These are phyloP conservation scores for Australoheros scitulus DNA, from an alignment of 2,113 vertebrate species.

Conservation along the genomic window DNA sequence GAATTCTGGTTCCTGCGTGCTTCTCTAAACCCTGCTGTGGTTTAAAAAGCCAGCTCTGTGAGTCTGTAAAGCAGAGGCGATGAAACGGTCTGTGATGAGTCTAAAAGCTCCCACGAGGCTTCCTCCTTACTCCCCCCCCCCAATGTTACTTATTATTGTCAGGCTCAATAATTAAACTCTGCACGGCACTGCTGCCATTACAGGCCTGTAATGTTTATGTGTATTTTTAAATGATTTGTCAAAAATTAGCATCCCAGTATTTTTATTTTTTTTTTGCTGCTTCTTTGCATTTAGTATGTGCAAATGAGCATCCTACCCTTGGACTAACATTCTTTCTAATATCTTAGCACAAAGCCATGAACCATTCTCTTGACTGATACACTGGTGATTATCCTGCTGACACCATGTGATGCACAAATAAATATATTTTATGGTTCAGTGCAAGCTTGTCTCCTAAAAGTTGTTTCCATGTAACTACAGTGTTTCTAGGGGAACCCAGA, in stretches of 20 bases:
- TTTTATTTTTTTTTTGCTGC: too few relatives aligned
- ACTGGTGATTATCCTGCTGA: not conserved
- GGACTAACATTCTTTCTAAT: too few relatives aligned
- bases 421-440: not conserved
- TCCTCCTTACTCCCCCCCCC: not conserved
- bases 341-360: not conserved
- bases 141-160: constrained; percentile 5
- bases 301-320: too few relatives aligned
- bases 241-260: too few relatives aligned
- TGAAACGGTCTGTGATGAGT: not conserved
- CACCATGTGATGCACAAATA: not conserved
- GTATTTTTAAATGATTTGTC: too few relatives aligned
- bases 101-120: constrained; percentile 34
- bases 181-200: not conserved
- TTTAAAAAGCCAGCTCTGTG: constrained; percentile 4
- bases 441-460: not conserved
- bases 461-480: not conserved
- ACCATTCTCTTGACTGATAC: not conserved
- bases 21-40: constrained; percentile 15
- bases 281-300: too few relatives aligned
- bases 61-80: not conserved
- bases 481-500: not conserved
- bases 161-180: not conserved
- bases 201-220: not conserved
- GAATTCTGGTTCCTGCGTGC: not conserved